phyloP scores from a whole-genome alignment of 2,113 vertebrate species.

The Dipodomys ordii region DNA sequence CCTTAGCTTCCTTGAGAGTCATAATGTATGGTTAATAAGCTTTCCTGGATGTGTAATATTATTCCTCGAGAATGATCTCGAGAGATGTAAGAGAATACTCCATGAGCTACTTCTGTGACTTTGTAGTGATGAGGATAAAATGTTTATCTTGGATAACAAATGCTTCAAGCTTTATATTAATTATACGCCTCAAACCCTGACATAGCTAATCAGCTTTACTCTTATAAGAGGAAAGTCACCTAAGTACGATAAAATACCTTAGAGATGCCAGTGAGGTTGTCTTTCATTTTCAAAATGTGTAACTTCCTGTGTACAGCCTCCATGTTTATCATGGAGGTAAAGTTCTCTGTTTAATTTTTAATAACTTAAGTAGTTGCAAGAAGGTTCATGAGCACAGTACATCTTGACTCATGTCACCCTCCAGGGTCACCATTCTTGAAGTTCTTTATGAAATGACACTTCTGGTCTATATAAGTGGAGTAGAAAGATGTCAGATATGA shows the following conservation, averaged over 20 bases:
- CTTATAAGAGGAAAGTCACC: not conserved
- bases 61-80: not conserved
- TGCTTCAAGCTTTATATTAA: not conserved
- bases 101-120: not conserved
- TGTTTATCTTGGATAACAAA: not conserved
- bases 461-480: not conserved
- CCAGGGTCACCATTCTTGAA: too few species aligned
- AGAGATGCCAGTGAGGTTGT: fast-evolving
- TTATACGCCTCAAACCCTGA: not conserved
- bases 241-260: not conserved
- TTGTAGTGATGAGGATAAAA: not conserved
- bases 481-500: not conserved
- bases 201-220: not conserved
- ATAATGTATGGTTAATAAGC: not conserved
- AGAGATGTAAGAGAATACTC: not conserved
- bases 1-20: not conserved
- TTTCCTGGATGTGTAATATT: not conserved
- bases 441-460: not conserved
- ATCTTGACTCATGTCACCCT: too few species aligned
- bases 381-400: too few species aligned
- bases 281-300: not conserved
- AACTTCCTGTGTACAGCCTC: too few species aligned
- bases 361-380: too few species aligned
- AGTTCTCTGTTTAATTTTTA: too few species aligned
- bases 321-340: too few species aligned